Evolutionary conservation across 2,797 vertebrate species (phyloP).

Genomic region (Lagorchestes hirsutus): DNA sequence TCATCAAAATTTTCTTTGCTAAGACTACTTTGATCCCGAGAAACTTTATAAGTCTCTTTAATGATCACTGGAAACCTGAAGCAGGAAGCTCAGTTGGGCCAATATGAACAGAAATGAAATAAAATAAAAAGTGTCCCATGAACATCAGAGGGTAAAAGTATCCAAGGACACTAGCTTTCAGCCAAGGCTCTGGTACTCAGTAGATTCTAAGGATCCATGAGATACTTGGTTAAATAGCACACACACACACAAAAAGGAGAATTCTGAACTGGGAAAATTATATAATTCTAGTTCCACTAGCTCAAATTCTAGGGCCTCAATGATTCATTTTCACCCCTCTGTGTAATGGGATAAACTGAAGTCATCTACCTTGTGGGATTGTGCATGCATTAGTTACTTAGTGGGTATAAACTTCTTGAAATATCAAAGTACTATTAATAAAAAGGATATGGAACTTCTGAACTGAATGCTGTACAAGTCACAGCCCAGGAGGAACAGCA

Average conservation of each 20-base stretch:
- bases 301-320: background rate
- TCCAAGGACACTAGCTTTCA: background rate
- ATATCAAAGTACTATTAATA: conserved; percentile 50
- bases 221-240: background rate
- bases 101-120: conserved; percentile 58
- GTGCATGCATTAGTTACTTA: conserved; percentile 54
- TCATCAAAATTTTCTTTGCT: conserved; percentile 38
- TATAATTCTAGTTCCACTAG: background rate
- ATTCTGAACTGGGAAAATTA: conserved; percentile 37
- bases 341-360: conserved; percentile 10
- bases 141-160: conserved; percentile 54
- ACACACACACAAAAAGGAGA: background rate
- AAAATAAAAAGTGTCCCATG: conserved; percentile 46
- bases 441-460: conserved; percentile 22
- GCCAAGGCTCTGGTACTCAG: conserved; percentile 35
- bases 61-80: conserved; percentile 52
- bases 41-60: conserved; percentile 35
- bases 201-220: conserved; percentile 28
- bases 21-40: conserved; percentile 36
- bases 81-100: conserved; percentile 13
- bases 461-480: conserved; percentile 24
- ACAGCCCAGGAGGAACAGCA: conserved; percentile 16
- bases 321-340: conserved; percentile 31
- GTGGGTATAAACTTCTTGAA: conserved; percentile 40
- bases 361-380: conserved; percentile 19